These are phyloP conservation scores for Intellagama lesueurii DNA, from an alignment of 2,797 vertebrate genomes.

Conservation along the genomic window DNA sequence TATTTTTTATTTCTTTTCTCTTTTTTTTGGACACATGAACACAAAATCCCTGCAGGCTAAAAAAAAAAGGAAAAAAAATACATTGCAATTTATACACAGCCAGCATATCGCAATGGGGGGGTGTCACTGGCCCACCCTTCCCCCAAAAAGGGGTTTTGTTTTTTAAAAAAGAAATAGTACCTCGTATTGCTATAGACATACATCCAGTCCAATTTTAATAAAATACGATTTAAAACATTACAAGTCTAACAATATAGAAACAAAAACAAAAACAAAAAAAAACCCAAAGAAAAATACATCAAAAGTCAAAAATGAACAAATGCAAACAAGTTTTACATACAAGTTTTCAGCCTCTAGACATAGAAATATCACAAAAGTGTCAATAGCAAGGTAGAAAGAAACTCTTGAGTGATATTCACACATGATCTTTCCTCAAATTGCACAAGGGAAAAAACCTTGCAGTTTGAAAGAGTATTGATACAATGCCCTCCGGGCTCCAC, in stretches of 20 bases:
- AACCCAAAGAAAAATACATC: conserved; percentile 83
- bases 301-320: conserved; percentile 78
- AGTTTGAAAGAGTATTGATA: conserved; percentile 72
- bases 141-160: conserved; percentile 58
- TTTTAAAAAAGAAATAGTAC: conserved; percentile 80
- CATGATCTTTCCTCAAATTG: conserved; percentile 74
- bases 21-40: conserved; percentile 87
- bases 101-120: conserved; percentile 78
- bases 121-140: conserved; percentile 71
- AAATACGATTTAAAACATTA: conserved; percentile 89
- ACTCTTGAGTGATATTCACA: conserved; percentile 69
- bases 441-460: conserved; percentile 75
- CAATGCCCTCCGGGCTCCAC: conserved; percentile 74
- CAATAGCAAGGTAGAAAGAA: conserved; percentile 82
- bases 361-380: conserved; percentile 78
- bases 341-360: conserved; percentile 80
- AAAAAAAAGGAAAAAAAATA: conserved; percentile 78
- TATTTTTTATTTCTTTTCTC: conserved; percentile 77
- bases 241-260: conserved; percentile 85
- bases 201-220: conserved; percentile 88
- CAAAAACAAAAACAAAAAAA: conserved; percentile 65
- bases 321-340: conserved; percentile 79
- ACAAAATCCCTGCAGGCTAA: conserved; percentile 98
- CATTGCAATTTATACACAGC: conserved; percentile 80
- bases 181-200: conserved; percentile 92